phyloP scores from a whole-genome alignment of 2,888 invertebrate genomes.

The Latrodectus hesperus region DNA sequence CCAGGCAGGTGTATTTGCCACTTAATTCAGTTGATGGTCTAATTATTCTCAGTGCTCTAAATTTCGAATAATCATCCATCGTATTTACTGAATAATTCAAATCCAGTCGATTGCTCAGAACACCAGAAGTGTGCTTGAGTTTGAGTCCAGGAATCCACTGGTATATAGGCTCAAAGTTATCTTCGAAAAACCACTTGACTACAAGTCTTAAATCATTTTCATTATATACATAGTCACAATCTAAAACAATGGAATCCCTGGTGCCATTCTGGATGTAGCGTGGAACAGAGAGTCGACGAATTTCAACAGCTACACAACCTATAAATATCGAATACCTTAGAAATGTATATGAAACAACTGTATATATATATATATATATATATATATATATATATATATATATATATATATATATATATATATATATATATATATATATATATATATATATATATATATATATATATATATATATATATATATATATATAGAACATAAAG shows the following conservation, averaged over 20 bases:
- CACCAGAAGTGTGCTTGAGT: conserved; percentile 67
- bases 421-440: too few relatives aligned
- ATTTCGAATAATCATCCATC: conserved; percentile 64
- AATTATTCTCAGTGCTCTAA: conserved; percentile 70
- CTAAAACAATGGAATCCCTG: conserved; percentile 69
- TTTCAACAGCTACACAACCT: conserved; percentile 58
- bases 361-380: too few relatives aligned
- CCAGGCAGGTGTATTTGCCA: conserved; percentile 71
- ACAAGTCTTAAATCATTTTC: conserved; percentile 70
- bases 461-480: too few relatives aligned
- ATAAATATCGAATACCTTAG: not conserved
- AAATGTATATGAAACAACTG: too few relatives aligned
- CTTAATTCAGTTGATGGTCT: conserved; percentile 71
- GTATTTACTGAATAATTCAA: conserved; percentile 50
- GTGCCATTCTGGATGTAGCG: conserved; percentile 71
- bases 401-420: too few relatives aligned
- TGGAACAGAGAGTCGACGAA: conserved; percentile 70
- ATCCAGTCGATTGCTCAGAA: conserved; percentile 68
- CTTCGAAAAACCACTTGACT: conserved; percentile 72
- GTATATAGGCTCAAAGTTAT: conserved; percentile 71
- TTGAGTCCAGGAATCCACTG: conserved; percentile 71
- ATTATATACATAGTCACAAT: conserved; percentile 71
- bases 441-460: too few relatives aligned
- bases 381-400: too few relatives aligned
- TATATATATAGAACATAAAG: too few relatives aligned